A percentile compares a stretch with the other conserved stretches of the same genome.
phyloP scores from a whole-genome alignment of 2,113 vertebrate genomes.

The Pachycephala philippinensis region DNA sequence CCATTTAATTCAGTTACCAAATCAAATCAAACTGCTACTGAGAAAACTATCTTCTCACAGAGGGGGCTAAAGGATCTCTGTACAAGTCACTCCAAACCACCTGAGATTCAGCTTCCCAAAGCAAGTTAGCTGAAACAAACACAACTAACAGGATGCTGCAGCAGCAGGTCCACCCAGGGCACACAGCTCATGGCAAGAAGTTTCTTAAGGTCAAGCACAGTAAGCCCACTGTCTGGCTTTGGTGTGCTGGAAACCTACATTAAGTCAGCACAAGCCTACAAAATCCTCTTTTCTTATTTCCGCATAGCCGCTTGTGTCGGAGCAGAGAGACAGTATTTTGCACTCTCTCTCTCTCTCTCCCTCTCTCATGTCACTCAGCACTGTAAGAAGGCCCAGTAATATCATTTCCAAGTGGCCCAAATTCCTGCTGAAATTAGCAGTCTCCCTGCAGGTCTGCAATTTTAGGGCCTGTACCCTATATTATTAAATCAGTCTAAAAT shows the following conservation, averaged over 20 bases:
- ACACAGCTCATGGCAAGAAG: neutral
- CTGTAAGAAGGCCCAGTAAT: neutral
- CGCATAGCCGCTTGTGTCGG: neutral
- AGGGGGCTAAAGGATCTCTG: neutral
- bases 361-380: neutral
- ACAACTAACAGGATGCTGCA: neutral
- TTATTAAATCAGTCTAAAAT: neutral
- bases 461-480: neutral
- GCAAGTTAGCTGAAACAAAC: neutral
- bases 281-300: constrained; percentile 64
- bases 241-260: constrained; percentile 18
- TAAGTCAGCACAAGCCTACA: constrained; percentile 48
- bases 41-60: neutral
- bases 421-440: neutral
- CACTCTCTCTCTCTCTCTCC: neutral
- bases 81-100: neutral
- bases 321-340: neutral
- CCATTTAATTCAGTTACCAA: constrained; percentile 5
- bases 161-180: neutral
- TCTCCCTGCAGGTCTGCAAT: neutral
- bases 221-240: constrained; percentile 38
- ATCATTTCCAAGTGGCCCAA: neutral
- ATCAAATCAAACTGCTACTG: constrained; percentile 24
- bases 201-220: constrained; percentile 48
- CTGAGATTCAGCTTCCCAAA: neutral